Percentiles rank a stretch among this genome's conserved stretches.
These are phyloP conservation scores for Montipora capitata DNA, from an alignment of 92 coral and sea anemone genomes.

Conservation along the genomic window DNA sequence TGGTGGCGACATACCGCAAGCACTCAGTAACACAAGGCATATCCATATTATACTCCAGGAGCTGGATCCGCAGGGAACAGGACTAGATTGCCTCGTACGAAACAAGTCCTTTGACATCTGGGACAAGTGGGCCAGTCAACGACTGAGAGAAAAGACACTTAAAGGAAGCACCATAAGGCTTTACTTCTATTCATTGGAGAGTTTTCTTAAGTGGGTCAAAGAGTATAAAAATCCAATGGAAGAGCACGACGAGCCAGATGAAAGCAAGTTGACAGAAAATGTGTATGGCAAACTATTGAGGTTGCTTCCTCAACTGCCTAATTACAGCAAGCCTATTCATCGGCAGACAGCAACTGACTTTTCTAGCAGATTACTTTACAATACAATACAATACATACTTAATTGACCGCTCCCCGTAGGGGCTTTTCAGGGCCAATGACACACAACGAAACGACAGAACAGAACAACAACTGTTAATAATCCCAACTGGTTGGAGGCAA, in stretches of 20 bases:
- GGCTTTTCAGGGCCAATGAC: no score
- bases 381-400: no score
- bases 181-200: background rate
- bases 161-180: background rate
- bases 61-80: background rate
- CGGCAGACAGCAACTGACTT: background rate
- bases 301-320: background rate
- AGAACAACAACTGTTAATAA: no score
- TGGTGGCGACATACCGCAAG: background rate
- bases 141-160: background rate
- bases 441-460: no score
- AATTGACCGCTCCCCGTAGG: no score
- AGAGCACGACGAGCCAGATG: background rate
- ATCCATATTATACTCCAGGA: background rate
- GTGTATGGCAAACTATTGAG: background rate
- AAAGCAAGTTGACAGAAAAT: background rate
- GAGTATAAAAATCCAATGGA: background rate
- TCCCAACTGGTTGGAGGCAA: no score
- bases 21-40: background rate
- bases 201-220: background rate
- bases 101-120: background rate
- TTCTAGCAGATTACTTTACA: background rate
- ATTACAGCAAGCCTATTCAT: background rate
- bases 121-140: background rate
- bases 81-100: background rate